Percentiles rank a stretch among this genome's conserved stretches.
phyloP scores from a whole-genome alignment of 2,888 invertebrate genomes.

The Leucophenga montana region DNA sequence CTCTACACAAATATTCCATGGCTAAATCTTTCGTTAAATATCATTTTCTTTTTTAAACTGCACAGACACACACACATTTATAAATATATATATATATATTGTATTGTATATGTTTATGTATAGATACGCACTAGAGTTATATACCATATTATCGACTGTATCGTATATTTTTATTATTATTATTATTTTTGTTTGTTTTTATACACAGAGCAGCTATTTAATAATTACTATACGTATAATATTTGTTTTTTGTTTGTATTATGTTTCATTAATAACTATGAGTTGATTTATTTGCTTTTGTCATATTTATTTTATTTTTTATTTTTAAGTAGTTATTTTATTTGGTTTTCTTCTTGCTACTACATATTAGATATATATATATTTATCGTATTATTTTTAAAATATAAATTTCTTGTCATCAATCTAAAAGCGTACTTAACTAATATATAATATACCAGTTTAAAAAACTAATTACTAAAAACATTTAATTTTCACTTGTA shows the following conservation, averaged over 20 bases:
- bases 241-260: constrained; percentile 5
- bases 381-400: constrained; percentile 34
- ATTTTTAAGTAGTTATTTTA: constrained; percentile 1
- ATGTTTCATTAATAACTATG: constrained; percentile 11
- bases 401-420: neutral
- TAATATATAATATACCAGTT: neutral
- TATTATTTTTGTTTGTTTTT: constrained; percentile 6
- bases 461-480: constrained; percentile 25
- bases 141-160: too few relatives aligned
- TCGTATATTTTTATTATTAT: constrained; percentile 4
- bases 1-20: too few relatives aligned
- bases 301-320: neutral
- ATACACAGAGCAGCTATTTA: constrained; percentile 25
- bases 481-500: constrained; percentile 47
- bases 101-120: too few relatives aligned
- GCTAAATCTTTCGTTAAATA: too few relatives aligned
- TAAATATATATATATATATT: too few relatives aligned
- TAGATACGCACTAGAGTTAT: too few relatives aligned
- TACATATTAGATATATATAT: constrained; percentile 58
- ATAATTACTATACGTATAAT: constrained; percentile 11
- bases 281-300: constrained; percentile 11
- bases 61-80: too few relatives aligned
- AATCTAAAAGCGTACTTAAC: neutral
- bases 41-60: too few relatives aligned
- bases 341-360: constrained; percentile 32